Percentiles rank a stretch among this genome's conserved stretches.
Evolutionary conservation across 2,888 invertebrate genomes (phyloP).

Genomic region (Osedax frankpressi): DNA sequence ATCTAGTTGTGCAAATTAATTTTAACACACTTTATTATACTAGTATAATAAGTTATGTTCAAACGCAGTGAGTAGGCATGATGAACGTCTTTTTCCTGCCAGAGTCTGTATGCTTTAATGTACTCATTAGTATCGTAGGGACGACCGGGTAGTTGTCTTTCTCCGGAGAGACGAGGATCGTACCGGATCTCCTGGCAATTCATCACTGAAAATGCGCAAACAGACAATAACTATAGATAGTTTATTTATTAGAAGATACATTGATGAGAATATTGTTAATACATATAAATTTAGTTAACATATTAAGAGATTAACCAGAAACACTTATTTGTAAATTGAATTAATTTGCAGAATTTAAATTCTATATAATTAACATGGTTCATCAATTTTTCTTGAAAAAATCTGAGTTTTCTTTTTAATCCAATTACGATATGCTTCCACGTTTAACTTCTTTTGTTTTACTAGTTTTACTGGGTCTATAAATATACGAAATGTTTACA

Average conservation of each 20-base stretch:
- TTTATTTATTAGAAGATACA: no score
- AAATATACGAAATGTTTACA: not conserved
- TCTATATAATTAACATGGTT: not conserved
- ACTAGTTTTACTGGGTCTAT: not conserved
- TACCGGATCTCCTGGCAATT: not conserved
- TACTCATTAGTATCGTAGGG: not conserved
- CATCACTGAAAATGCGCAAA: no score
- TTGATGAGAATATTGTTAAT: no score
- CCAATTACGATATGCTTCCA: not conserved
- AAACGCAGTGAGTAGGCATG: not conserved
- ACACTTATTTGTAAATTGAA: no score
- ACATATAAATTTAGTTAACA: no score
- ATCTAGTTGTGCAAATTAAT: no score
- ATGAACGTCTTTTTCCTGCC: not conserved
- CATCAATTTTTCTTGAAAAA: not conserved
- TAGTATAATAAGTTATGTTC: no score
- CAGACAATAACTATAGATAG: no score
- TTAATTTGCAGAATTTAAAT: no score
- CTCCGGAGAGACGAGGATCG: not conserved
- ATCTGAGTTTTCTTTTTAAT: not conserved
- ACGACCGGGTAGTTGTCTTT: not conserved
- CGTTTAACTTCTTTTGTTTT: not conserved
- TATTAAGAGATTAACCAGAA: no score
- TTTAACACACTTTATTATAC: no score
- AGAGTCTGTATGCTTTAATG: not conserved